Conservation (phyloP, 92 coral and sea anemone species). For the Zoanthus sansibaricus region DNA sequence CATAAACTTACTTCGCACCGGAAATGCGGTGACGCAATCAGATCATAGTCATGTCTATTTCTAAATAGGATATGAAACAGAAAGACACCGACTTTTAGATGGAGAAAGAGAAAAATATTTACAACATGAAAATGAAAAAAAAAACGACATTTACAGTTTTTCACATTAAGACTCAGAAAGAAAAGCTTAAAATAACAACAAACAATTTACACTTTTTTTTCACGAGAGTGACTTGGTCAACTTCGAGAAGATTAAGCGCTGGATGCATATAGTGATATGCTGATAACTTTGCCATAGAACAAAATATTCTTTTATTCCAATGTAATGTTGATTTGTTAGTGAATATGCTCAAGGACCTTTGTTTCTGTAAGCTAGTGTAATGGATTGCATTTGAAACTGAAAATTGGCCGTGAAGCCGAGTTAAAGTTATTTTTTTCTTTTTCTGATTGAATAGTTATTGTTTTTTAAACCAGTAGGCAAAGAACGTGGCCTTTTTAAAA, state of each 20-base stretch:
- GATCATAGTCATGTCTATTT: not conserved
- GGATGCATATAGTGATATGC: not conserved
- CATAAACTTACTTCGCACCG: not conserved
- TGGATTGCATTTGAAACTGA: not conserved
- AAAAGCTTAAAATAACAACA: not conserved
- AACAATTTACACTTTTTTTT: not conserved
- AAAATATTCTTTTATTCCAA: not conserved
- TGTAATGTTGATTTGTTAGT: not conserved
- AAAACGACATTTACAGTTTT: too few relatives aligned
- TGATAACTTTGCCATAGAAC: not conserved
- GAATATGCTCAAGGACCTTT: not conserved
- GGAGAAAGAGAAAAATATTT: not conserved
- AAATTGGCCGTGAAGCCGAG: not conserved
- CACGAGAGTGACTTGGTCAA: not conserved
- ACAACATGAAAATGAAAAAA: too few relatives aligned
- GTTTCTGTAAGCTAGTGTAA: not conserved
- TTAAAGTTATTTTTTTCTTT: not conserved
- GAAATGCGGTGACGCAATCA: not conserved
- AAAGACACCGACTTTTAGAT: not conserved
- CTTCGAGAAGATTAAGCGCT: not conserved
- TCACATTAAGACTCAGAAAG: too few relatives aligned
- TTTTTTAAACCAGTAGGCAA: not conserved
- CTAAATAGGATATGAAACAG: constrained; percentile 3
- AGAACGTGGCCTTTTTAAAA: not conserved
- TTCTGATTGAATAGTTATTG: not conserved